These are phyloP conservation scores for Psettodes erumei DNA, from an alignment of 2,113 vertebrate species.

Conservation along the genomic window DNA sequence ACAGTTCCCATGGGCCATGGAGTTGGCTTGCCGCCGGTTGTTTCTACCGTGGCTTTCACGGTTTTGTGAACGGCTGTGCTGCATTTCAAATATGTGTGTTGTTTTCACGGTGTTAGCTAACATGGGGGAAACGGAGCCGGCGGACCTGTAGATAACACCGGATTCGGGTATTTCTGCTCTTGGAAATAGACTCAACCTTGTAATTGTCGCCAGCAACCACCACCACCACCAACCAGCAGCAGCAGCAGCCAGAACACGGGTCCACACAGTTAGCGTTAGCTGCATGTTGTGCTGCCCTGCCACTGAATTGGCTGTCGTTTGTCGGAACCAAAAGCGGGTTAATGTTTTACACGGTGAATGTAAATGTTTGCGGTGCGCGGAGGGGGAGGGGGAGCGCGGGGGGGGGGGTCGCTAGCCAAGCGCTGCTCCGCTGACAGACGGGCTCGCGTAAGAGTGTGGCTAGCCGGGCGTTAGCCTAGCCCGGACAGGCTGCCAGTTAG, in stretches of 20 bases:
- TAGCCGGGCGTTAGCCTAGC: conserved; percentile 70
- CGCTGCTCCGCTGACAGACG: conserved; percentile 8
- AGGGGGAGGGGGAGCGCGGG: too few species aligned
- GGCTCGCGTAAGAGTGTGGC: conserved; percentile 54
- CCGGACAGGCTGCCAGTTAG: conserved; percentile 23
- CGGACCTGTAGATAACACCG: background rate
- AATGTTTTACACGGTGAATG: background rate
- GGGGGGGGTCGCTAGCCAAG: too few species aligned
- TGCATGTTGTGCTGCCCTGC: background rate
- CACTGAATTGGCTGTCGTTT: background rate
- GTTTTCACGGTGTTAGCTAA: background rate
- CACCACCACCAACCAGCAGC: conserved; percentile 31
- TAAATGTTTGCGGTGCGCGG: background rate
- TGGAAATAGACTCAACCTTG: conserved; percentile 63
- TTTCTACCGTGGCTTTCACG: background rate
- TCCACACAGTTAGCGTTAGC: conserved; percentile 18
- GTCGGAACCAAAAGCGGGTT: background rate
- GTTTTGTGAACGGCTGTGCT: background rate
- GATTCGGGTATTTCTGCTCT: conserved; percentile 36
- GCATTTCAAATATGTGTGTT: background rate
- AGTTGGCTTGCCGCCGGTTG: conserved; percentile 46
- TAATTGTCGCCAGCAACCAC: conserved; percentile 46
- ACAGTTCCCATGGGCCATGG: conserved; percentile 56
- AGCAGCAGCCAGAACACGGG: conserved; percentile 20
- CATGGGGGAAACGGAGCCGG: rapidly evolving